These are phyloP conservation scores for Dryas iulia DNA, from an alignment of 1,140 invertebrate genomes.

Conservation along the genomic window DNA sequence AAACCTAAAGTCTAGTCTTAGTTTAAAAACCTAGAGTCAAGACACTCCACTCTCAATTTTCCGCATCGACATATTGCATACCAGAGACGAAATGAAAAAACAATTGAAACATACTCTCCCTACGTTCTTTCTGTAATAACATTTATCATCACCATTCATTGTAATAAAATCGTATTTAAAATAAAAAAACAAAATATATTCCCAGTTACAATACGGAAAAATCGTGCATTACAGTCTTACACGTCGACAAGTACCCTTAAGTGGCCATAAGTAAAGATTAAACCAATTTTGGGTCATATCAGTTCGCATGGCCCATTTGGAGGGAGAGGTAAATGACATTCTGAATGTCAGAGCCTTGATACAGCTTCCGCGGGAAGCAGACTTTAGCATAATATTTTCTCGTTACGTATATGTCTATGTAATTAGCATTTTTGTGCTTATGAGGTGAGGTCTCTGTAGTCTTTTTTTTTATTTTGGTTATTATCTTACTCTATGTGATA, in stretches of 20 bases:
- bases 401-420: no score
- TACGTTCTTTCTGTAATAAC: neutral
- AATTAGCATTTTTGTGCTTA: no score
- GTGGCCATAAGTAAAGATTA: slow-evolving; percentile 26
- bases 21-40: no score
- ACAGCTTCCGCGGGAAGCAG: neutral
- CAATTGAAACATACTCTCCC: no score
- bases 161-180: neutral
- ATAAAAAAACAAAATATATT: neutral
- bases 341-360: slow-evolving; percentile 6
- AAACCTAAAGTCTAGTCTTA: no score
- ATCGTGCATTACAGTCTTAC: neutral
- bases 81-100: no score
- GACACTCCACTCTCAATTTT: no score
- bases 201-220: neutral
- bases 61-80: no score
- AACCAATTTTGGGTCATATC: slow-evolving; percentile 25
- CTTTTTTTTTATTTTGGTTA: no score
- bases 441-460: no score
- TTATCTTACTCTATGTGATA: no score
- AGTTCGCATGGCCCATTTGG: slow-evolving; percentile 16
- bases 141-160: neutral
- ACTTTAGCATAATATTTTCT: neutral
- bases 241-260: slow-evolving; percentile 12
- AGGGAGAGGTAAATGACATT: slow-evolving; percentile 22